Percentiles rank a stretch among this genome's conserved stretches.
phyloP scores from a whole-genome alignment of 1,140 invertebrate genomes.

The Thaumatotibia leucotreta region DNA sequence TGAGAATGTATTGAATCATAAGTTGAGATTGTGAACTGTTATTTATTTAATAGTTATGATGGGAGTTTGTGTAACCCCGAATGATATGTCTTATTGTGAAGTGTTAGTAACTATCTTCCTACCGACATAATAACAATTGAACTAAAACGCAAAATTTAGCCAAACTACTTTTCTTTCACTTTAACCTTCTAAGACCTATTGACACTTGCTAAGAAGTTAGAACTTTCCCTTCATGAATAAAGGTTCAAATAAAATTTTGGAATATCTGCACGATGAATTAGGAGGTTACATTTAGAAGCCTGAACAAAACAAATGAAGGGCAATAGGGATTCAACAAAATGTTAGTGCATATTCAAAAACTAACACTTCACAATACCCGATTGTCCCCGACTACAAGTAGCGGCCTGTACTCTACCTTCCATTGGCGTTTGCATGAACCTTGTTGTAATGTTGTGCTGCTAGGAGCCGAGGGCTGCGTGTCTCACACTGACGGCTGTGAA shows the following conservation, averaged over 20 bases:
- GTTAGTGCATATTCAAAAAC: conserved; percentile 19
- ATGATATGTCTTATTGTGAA: conserved; percentile 23
- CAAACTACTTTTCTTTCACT: no score
- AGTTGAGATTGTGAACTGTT: neutral
- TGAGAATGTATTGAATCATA: neutral
- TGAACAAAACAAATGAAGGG: no score
- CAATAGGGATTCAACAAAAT: no score
- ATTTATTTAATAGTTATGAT: conserved; percentile 13
- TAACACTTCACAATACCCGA: conserved; percentile 1
- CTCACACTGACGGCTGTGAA: conserved; percentile 91
- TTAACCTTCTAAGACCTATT: no score
- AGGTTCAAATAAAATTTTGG: no score
- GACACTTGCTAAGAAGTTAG: no score
- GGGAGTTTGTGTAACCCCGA: conserved; percentile 38
- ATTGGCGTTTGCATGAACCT: conserved; percentile 64
- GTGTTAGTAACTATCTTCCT: conserved; percentile 22
- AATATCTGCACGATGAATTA: no score
- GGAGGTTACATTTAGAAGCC: no score
- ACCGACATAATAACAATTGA: conserved; percentile 1
- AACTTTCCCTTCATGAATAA: no score
- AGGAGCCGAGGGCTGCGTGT: conserved; percentile 89
- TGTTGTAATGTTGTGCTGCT: conserved; percentile 74
- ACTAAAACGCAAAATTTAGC: no score
- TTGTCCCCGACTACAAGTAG: conserved; percentile 28
- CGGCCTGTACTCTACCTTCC: conserved; percentile 41